phyloP scores from a whole-genome alignment of 2,888 invertebrate species.

The Melieria omissa region DNA sequence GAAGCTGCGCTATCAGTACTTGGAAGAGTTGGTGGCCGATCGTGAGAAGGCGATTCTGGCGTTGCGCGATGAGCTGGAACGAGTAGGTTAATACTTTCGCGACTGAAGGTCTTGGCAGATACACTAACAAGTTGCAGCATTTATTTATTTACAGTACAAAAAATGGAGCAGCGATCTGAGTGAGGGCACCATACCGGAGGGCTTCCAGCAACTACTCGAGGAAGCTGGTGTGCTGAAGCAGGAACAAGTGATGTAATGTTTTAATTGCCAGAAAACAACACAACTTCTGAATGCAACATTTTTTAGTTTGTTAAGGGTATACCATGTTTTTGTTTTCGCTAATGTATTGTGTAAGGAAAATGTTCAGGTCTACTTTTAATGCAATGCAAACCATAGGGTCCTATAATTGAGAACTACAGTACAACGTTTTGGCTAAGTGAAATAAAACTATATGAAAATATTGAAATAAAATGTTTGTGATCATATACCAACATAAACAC shows the following conservation, averaged over 20 bases:
- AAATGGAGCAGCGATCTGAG: conserved; percentile 84
- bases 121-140: conserved; percentile 6
- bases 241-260: conserved; percentile 66
- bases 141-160: conserved; percentile 74
- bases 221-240: conserved; percentile 79
- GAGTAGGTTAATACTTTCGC: conserved; percentile 71
- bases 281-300: too few species aligned
- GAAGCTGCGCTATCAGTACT: conserved; percentile 95
- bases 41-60: conserved; percentile 91
- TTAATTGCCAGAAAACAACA: background rate
- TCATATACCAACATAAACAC: too few species aligned
- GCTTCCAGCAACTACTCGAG: conserved; percentile 79
- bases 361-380: too few species aligned
- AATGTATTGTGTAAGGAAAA: too few species aligned
- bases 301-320: too few species aligned
- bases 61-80: conserved; percentile 88
- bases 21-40: conserved; percentile 94
- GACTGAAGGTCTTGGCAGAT: conserved; percentile 19
- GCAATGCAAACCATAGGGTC: too few species aligned
- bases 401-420: too few species aligned
- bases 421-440: too few species aligned
- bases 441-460: too few species aligned
- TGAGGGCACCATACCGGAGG: conserved; percentile 83
- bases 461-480: too few species aligned
- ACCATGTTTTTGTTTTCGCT: too few species aligned